Conservation (phyloP, 2,797 vertebrate genomes). For the Girardinus metallicus region DNA sequence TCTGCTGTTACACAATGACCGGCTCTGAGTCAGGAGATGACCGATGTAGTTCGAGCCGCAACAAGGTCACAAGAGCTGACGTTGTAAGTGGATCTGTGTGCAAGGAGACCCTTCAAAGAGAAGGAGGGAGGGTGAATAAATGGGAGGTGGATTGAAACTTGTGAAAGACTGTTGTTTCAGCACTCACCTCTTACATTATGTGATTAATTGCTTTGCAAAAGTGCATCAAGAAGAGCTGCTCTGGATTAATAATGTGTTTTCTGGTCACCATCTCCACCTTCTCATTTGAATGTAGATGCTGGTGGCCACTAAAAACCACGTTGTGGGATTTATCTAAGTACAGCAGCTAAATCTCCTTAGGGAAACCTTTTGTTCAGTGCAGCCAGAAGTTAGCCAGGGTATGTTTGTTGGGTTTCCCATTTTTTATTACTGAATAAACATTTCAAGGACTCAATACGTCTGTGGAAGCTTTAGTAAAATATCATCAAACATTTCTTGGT, state of each 20-base stretch:
- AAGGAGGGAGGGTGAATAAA: conserved; percentile 13
- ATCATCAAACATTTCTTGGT: not conserved
- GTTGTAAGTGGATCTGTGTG: conserved; percentile 38
- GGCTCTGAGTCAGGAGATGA: conserved; percentile 56
- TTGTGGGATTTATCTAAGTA: conserved; percentile 10
- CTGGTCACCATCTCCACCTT: conserved; percentile 20
- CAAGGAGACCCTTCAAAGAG: conserved; percentile 38
- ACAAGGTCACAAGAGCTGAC: conserved; percentile 61
- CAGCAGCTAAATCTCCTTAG: conserved; percentile 11
- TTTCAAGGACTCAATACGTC: not conserved
- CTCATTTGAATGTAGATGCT: conserved; percentile 14
- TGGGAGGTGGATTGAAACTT: conserved; percentile 32
- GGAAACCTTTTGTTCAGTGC: conserved; percentile 17
- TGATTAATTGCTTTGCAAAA: conserved; percentile 56
- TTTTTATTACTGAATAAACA: not conserved
- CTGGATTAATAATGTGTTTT: conserved; percentile 42
- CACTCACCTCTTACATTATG: conserved; percentile 25
- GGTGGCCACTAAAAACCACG: not conserved
- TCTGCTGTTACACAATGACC: conserved; percentile 60
- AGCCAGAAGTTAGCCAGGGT: conserved; percentile 5
- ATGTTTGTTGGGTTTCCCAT: not conserved
- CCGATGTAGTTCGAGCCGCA: conserved; percentile 51
- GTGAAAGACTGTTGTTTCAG: conserved; percentile 34
- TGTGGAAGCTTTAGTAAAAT: not conserved
- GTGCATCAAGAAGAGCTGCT: conserved; percentile 32